These are phyloP conservation scores for Danionella cerebrum DNA, from an alignment of 2,113 vertebrate species.

Conservation along the genomic window DNA sequence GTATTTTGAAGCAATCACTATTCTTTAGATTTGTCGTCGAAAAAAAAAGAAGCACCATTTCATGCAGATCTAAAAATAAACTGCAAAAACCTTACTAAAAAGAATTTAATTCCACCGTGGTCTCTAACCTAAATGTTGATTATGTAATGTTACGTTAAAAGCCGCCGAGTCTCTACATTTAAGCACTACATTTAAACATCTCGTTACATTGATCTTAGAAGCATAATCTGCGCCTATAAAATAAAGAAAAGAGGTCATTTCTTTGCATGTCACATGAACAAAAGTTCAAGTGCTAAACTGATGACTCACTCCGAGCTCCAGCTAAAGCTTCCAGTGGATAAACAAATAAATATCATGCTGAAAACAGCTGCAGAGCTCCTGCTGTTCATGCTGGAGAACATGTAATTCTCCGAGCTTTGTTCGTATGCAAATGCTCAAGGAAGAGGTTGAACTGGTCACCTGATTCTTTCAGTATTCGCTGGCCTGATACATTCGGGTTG, in stretches of 20 bases:
- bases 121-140: background rate
- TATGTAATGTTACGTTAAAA: background rate
- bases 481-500: conserved; percentile 6
- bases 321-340: conserved; percentile 39
- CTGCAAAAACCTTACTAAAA: background rate
- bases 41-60: no score
- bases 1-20: no score
- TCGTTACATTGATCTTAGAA: conserved; percentile 20
- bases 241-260: background rate
- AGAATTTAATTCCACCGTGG: background rate
- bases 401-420: background rate
- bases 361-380: conserved; percentile 18
- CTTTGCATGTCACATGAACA: conserved; percentile 28
- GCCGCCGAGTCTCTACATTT: background rate
- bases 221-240: background rate
- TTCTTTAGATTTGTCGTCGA: no score
- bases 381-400: conserved; percentile 19
- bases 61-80: background rate
- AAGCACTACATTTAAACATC: background rate
- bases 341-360: conserved; percentile 34
- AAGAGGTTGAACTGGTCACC: background rate
- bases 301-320: conserved; percentile 52
- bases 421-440: background rate
- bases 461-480: background rate
- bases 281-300: conserved; percentile 42